Evolutionary conservation across 2,888 invertebrate genomes (phyloP), one percentile per base, ranked within the genome.

Genomic region (Ypsolopha scabrella): DNA sequence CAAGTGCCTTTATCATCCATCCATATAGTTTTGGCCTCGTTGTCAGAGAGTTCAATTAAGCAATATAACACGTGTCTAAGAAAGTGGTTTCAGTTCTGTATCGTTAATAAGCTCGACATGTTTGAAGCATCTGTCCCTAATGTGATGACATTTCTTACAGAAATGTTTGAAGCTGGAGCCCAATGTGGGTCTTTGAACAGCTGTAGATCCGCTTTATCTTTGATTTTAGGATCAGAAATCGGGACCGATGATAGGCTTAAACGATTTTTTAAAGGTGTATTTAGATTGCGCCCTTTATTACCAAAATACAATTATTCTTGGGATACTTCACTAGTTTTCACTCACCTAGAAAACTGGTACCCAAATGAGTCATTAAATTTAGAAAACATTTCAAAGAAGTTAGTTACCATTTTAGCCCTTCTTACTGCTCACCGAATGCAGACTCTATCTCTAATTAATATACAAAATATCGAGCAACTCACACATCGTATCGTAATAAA

Each of bases 401-500:
- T 57, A 13, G 46, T 58, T 6, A 60, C 57, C 6, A 51, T 62
- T 24, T 48, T 61, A n/a, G 60, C 60, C 9, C 48, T 62, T 7
- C 41, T 52, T 7, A 60, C 61, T 6, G 61, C 55, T 1, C 62
- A 63, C 39, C 51, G 63, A 39, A 52, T 57, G 2, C 58, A 54
- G 43, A 63, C 62, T 0, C 52, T 61, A 33, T 54, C 57, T 9
- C 52, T 54, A 35, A 57, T 60, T 10, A 53, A 55, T 35, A 57
- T 62, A 24, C n/a, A n/a, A n/a, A n/a, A n/a, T n/a, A n/a, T n/a
- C n/a, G n/a, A n/a, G n/a, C n/a, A n/a, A n/a, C n/a, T n/a, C n/a
- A n/a, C n/a, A n/a, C n/a, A n/a, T n/a, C n/a, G n/a, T n/a, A n/a
- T n/a, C n/a, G n/a, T n/a, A n/a, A n/a, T n/a, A n/a, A n/a, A n/a